A percentile compares a stretch with the other conserved stretches of the same genome.
Conservation (phyloP, 2,113 vertebrate genomes). For the Anolis sagrei region DNA sequence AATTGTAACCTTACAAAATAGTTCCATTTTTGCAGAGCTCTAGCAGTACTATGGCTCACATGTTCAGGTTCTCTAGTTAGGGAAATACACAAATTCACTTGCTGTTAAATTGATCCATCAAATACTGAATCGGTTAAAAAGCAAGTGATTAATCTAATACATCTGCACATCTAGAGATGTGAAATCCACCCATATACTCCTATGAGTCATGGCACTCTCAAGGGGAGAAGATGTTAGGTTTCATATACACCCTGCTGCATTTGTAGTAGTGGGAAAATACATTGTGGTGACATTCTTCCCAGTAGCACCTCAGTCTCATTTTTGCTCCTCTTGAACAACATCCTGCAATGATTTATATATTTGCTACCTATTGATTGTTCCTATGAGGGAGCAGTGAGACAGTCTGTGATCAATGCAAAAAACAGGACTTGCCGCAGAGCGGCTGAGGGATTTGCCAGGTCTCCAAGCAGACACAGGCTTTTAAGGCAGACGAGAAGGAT, state of each 20-base stretch:
- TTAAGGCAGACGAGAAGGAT: constrained; percentile 1
- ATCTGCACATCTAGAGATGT: background rate
- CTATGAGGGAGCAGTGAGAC: background rate
- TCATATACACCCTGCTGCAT: background rate
- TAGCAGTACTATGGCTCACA: background rate
- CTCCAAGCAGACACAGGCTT: constrained; percentile 14
- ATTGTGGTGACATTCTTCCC: background rate
- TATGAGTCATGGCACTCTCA: background rate
- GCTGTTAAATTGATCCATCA: background rate
- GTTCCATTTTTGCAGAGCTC: background rate
- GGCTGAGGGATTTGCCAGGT: background rate
- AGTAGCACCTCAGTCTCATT: background rate
- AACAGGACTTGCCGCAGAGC: background rate
- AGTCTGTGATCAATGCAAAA: constrained; percentile 17
- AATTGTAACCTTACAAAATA: background rate
- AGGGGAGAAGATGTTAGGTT: too few relatives aligned
- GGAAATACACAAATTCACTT: background rate
- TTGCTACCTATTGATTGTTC: constrained; percentile 21
- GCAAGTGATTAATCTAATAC: background rate
- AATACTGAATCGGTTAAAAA: background rate
- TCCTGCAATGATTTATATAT: constrained; percentile 26
- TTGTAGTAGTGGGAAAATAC: background rate
- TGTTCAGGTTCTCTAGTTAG: background rate
- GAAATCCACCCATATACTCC: background rate
- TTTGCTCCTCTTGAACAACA: constrained; percentile 2